phyloP scores from a whole-genome alignment of 2,888 invertebrate genomes.

The Brenthis daphne region DNA sequence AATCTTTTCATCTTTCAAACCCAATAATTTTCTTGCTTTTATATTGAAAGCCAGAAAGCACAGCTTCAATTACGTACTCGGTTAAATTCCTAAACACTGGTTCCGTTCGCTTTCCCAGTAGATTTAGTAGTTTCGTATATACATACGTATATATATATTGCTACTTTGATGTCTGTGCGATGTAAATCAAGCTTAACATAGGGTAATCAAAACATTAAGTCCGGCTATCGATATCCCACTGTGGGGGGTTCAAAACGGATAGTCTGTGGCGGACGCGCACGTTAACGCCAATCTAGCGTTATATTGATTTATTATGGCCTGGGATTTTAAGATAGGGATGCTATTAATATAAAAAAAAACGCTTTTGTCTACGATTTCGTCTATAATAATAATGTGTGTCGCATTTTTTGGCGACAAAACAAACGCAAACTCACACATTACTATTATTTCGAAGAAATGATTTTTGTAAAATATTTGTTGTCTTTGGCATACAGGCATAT shows the following conservation, averaged over 20 bases:
- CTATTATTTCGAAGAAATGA: no score
- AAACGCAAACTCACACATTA: no score
- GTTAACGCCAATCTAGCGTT: slow-evolving; percentile 46
- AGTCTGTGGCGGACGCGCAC: slow-evolving; percentile 43
- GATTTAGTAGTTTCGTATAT: background rate
- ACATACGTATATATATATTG: background rate
- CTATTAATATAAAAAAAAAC: background rate
- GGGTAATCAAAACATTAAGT: slow-evolving; percentile 26
- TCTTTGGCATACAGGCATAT: no score
- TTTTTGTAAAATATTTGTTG: no score
- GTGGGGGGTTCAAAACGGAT: slow-evolving; percentile 35
- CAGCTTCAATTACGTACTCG: no score
- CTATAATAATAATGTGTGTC: background rate
- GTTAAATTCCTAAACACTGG: background rate
- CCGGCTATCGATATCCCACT: slow-evolving; percentile 25
- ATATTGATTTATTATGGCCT: slow-evolving; percentile 45
- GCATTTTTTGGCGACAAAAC: no score
- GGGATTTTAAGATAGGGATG: slow-evolving; percentile 22
- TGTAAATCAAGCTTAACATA: slow-evolving; percentile 21
- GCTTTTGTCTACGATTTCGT: background rate
- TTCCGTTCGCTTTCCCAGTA: background rate
- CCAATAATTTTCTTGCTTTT: no score
- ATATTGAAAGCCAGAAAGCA: no score
- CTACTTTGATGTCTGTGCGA: slow-evolving; percentile 4
- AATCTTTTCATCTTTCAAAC: no score